Conservation (phyloP, 30 jellyfish, hydroid and myxozoan species). For the Aurelia coerulea region DNA sequence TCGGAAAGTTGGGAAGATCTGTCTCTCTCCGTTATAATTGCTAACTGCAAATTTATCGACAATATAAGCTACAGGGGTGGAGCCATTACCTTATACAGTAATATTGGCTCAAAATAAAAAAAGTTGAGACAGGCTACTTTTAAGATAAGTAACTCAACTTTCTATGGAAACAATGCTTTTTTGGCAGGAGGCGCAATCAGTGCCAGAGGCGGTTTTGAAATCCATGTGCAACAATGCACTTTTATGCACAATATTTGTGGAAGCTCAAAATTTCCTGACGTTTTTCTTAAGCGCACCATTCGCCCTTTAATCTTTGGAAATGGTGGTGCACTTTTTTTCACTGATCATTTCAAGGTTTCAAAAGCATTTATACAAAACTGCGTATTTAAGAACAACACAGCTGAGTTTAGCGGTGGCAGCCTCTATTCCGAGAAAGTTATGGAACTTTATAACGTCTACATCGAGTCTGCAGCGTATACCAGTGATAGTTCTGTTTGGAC, state of each 20-base stretch:
- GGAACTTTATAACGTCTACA: neutral
- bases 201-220: neutral
- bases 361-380: neutral
- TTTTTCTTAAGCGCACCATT: too few species aligned
- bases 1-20: too few species aligned
- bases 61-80: neutral
- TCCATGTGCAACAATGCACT: neutral
- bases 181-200: neutral
- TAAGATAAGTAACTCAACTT: neutral
- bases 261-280: neutral
- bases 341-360: neutral
- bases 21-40: neutral
- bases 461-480: neutral
- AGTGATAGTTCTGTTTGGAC: neutral
- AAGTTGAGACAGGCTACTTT: neutral
- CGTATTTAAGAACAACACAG: neutral
- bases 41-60: neutral
- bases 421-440: neutral
- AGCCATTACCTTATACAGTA: neutral
- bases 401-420: constrained; percentile 1
- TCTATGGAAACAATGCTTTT: neutral
- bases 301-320: neutral
- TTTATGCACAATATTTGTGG: neutral
- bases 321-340: neutral
- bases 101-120: neutral